phyloP scores from a whole-genome alignment of 2,797 vertebrate species.

The Hydrocynus forskahlii region DNA sequence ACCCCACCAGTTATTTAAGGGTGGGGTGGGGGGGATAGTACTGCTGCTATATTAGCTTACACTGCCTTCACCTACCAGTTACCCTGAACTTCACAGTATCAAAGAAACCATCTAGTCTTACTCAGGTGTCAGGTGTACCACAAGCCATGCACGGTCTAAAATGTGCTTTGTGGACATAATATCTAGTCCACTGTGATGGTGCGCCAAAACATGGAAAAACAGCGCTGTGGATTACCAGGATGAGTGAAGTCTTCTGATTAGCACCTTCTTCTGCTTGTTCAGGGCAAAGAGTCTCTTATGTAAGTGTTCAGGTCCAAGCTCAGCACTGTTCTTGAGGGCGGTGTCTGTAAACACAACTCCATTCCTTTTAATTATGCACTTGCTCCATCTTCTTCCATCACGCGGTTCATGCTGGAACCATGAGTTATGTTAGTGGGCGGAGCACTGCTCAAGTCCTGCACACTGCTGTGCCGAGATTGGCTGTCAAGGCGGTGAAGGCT shows the following conservation, averaged over 20 bases:
- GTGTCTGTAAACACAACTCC: not conserved
- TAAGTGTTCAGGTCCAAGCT: not conserved
- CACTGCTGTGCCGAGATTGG: constrained; percentile 86
- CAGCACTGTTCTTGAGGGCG: not conserved
- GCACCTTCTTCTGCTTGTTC: constrained; percentile 17
- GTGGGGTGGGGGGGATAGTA: constrained; percentile 12
- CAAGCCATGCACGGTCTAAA: not conserved
- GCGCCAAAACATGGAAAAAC: constrained; percentile 31
- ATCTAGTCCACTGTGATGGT: constrained; percentile 57
- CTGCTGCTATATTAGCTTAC: constrained; percentile 10
- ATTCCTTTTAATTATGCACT: constrained; percentile 79
- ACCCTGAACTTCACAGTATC: constrained; percentile 70
- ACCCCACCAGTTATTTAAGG: not conserved
- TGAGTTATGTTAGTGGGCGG: constrained; percentile 84
- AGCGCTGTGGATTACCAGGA: constrained; percentile 44
- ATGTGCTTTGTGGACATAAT: constrained; percentile 35
- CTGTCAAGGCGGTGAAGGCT: constrained; percentile 89
- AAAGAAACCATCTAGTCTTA: constrained; percentile 62
- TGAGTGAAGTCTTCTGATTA: constrained; percentile 40
- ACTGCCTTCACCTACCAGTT: constrained; percentile 21
- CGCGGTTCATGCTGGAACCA: constrained; percentile 84
- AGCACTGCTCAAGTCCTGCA: constrained; percentile 78
- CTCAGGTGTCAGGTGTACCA: constrained; percentile 60
- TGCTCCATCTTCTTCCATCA: constrained; percentile 85
- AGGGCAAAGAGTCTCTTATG: not conserved